Evolutionary conservation across 2,113 vertebrate genomes (phyloP).

Genomic region (Fregata magnificens): DNA sequence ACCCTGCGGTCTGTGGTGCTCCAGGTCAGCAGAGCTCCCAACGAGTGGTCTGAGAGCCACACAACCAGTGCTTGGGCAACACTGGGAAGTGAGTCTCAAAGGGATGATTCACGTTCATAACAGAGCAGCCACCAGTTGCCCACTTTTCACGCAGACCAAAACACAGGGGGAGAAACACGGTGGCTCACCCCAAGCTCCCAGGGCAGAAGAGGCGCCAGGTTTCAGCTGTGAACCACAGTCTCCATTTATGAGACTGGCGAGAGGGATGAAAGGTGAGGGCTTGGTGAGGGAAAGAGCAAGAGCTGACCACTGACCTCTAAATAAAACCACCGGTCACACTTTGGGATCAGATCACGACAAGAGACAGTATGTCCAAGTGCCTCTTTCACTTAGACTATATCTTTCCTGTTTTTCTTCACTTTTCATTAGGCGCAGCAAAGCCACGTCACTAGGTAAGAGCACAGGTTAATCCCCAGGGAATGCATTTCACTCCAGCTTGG

Average conservation of each 20-base stretch:
- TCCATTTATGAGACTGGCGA: background rate
- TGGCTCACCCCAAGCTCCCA: background rate
- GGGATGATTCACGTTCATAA: background rate
- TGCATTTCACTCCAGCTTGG: background rate
- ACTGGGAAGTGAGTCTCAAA: background rate
- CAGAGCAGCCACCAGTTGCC: background rate
- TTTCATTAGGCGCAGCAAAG: background rate
- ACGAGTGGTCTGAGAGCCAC: accelerated
- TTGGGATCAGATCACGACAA: background rate
- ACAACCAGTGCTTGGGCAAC: accelerated
- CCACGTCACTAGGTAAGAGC: background rate
- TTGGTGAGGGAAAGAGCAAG: background rate
- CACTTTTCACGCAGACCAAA: background rate
- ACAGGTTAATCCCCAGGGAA: background rate
- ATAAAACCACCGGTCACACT: background rate
- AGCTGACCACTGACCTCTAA: background rate
- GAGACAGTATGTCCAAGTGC: background rate
- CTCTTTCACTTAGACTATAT: background rate
- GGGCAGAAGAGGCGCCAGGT: background rate
- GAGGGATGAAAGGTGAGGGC: background rate
- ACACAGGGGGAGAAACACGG: background rate
- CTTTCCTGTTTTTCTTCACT: background rate
- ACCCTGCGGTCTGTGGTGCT: background rate
- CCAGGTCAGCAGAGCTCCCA: background rate
- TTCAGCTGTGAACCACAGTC: background rate